Conservation (phyloP, 1,140 invertebrate genomes). For the Meloidogyne chitwoodi region DNA sequence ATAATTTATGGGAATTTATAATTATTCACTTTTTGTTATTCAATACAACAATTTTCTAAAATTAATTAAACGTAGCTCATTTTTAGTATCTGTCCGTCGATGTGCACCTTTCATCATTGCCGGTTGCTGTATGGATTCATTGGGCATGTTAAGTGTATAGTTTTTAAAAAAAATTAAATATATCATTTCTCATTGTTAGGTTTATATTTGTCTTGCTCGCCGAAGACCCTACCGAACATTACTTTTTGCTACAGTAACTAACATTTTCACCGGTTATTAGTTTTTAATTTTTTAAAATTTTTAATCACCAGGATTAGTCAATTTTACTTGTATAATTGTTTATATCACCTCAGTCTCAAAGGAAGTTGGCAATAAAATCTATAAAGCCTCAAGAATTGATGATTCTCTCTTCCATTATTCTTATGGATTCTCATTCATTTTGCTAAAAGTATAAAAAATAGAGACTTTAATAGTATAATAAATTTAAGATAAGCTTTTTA, state of each 20-base stretch:
- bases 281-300: background rate
- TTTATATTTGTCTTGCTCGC: conserved; percentile 9
- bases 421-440: conserved; percentile 56
- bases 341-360: conserved; percentile 57
- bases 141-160: conserved; percentile 32
- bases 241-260: conserved; percentile 43
- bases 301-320: conserved; percentile 42
- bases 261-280: conserved; percentile 53
- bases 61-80: too few species aligned
- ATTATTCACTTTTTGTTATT: too few species aligned
- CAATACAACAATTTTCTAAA: too few species aligned
- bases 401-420: conserved; percentile 57
- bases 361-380: conserved; percentile 59
- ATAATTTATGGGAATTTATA: too few species aligned
- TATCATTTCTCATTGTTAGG: background rate
- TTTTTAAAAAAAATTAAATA: background rate
- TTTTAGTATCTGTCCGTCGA: conserved; percentile 52
- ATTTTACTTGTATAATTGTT: conserved; percentile 56
- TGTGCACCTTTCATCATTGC: conserved; percentile 48
- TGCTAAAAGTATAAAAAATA: conserved; percentile 39
- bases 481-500: conserved; percentile 44
- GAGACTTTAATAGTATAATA: background rate
- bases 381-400: conserved; percentile 55
- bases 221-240: conserved; percentile 44
- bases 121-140: conserved; percentile 44